Evolutionary conservation across 2,888 invertebrate genomes (phyloP), one percentile per base, ranked within the genome.

Genomic region (Eilema caniola): DNA sequence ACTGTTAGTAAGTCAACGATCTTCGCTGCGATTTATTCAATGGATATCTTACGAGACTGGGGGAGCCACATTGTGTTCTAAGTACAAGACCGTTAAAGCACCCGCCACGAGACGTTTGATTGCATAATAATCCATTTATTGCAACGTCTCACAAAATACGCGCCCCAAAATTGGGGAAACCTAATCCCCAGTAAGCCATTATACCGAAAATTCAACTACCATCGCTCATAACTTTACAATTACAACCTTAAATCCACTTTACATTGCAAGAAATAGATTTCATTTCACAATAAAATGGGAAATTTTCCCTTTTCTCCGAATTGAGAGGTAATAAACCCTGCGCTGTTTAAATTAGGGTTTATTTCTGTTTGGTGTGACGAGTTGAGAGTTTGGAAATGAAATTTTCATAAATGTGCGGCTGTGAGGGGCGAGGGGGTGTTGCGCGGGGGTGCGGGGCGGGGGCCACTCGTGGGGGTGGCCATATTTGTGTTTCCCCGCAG

Each of bases 141-240:
- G 90, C 90, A 89, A 85, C 88, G 90, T 92, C 91, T 91, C 91
- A 87, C 88, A 87, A 88, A 85, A 85, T 78, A 66, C 82, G 83
- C 84, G 84, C 86, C 88, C 88, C 85, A 84, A 89, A 88, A 89
- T 89, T 88, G 91, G 91, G 93, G 92, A 92, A 94, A 93, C 93
- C 92, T 93, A 94, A 95, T 94, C 93, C 93, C 92, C 87, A 88
- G 89, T 87, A 88, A 88, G 92, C 93, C 90, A 93, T 94, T 94
- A 95, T 92, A 92, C 91, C 90, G 89, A 92, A 92, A 92, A 90
- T 90, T 89, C 89, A 88, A 89, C 90, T 83, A 86, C 85, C 89
- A 89, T 91, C 89, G 87, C 86, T 90, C 90, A 90, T 88, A 90
- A 89, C 85, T 76, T 73, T 75, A 65, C 71, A 70, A 67, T 70